Conservation (phyloP, 2,113 vertebrate genomes). For the Sceloporus undulatus region DNA sequence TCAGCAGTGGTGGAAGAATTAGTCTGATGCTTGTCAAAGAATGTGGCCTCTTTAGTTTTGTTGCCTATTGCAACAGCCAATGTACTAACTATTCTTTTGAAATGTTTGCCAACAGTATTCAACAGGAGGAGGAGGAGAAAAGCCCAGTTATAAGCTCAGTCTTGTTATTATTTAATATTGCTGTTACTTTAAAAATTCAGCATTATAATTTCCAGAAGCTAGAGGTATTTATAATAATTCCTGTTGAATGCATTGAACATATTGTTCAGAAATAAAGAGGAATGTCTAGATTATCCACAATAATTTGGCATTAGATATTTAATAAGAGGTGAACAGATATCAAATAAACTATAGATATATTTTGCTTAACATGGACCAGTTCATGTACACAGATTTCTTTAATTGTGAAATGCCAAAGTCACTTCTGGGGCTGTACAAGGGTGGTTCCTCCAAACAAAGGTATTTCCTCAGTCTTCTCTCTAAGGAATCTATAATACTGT, state of each 20-base stretch:
- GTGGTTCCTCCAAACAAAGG: no score
- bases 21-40: slow-evolving; percentile 44
- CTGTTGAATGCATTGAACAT: slow-evolving; percentile 15
- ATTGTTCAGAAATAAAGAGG: background rate
- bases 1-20: slow-evolving; percentile 52
- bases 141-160: no score
- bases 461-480: no score
- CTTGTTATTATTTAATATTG: background rate
- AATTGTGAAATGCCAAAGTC: background rate
- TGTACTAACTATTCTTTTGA: slow-evolving; percentile 55
- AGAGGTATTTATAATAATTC: background rate
- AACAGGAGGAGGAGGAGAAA: background rate
- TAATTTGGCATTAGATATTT: background rate
- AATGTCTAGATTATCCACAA: background rate
- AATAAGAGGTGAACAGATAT: background rate
- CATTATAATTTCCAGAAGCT: background rate
- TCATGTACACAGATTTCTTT: background rate
- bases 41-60: slow-evolving; percentile 25
- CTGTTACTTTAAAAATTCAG: background rate
- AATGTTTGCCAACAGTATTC: slow-evolving; percentile 39
- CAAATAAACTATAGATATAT: background rate
- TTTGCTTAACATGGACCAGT: background rate
- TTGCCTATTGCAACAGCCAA: slow-evolving; percentile 48
- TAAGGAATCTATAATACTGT: background rate
- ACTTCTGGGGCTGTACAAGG: background rate